phyloP scores from a whole-genome alignment of 2,797 vertebrate genomes.

The Pteropus rufus region DNA sequence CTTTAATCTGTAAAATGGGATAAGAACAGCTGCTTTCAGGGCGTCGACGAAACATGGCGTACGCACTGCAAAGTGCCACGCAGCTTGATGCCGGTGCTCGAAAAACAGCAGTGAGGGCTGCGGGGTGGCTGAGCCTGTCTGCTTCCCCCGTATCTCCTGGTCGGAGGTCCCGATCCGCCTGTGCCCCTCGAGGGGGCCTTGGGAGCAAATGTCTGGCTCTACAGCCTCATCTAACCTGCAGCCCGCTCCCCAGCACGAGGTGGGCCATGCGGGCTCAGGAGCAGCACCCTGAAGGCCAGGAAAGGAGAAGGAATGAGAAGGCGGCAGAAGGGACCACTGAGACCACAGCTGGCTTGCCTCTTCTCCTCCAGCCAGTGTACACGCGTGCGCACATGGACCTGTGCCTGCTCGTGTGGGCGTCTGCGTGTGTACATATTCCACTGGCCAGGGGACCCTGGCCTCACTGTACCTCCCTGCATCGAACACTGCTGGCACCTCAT shows the following conservation, averaged over 20 bases:
- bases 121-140: not conserved
- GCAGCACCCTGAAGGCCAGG: not conserved
- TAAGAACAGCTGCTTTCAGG: too few species aligned
- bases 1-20: not conserved
- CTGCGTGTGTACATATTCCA: too few species aligned
- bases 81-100: not conserved
- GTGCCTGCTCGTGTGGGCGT: not conserved
- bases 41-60: accelerated
- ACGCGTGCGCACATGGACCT: not conserved
- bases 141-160: not conserved
- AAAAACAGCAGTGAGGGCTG: not conserved
- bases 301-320: too few species aligned
- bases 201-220: not conserved
- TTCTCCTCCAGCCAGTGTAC: not conserved
- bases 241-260: not conserved
- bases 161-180: not conserved
- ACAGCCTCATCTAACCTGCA: not conserved
- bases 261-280: not conserved
- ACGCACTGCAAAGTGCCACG: accelerated
- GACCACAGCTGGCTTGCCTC: not conserved
- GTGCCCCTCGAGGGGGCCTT: too few species aligned
- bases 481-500: not conserved
- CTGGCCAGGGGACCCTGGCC: not conserved
- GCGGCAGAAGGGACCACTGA: not conserved
- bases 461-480: not conserved